These are phyloP conservation scores for Peromyscus melanophrys DNA, from an alignment of 2,797 vertebrate species.

Conservation along the genomic window DNA sequence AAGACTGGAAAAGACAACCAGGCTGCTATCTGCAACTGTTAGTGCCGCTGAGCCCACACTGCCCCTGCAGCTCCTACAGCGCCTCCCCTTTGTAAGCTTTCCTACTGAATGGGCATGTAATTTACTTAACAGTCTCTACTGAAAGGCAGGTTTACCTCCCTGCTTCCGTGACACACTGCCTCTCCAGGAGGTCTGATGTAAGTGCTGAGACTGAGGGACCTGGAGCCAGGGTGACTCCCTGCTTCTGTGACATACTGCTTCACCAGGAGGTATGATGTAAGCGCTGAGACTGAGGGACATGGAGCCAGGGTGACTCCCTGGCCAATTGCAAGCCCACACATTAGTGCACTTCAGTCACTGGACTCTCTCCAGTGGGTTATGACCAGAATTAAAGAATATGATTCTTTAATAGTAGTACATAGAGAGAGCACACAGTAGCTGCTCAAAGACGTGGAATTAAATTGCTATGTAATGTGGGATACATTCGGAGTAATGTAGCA, in stretches of 20 bases:
- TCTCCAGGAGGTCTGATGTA: not conserved
- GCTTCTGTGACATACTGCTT: not conserved
- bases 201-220: not conserved
- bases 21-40: not conserved
- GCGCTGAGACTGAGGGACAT: not conserved
- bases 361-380: not conserved
- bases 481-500: not conserved
- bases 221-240: too few species aligned
- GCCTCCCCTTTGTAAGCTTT: not conserved
- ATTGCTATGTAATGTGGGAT: not conserved
- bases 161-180: not conserved
- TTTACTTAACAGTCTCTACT: slow-evolving; percentile 15
- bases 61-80: not conserved
- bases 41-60: not conserved
- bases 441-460: not conserved
- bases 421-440: not conserved
- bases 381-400: not conserved
- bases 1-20: not conserved
- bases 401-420: not conserved
- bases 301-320: too few species aligned
- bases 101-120: not conserved
- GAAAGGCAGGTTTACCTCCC: not conserved
- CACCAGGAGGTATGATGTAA: not conserved
- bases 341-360: not conserved
- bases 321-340: not conserved